phyloP scores from a whole-genome alignment of 1,140 invertebrate genomes.

The Hyposmocoma kahamanoa region DNA sequence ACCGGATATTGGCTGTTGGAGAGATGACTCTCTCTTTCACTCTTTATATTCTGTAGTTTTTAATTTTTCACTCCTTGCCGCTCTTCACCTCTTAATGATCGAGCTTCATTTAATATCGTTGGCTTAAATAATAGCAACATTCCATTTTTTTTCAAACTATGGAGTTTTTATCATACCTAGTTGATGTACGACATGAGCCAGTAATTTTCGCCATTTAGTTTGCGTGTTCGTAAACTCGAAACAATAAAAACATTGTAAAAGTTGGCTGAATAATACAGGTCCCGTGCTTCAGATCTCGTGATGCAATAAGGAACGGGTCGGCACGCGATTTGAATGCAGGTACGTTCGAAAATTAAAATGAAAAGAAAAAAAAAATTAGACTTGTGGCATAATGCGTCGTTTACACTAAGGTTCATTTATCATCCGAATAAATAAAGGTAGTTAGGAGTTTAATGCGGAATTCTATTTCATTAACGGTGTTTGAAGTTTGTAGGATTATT shows the following conservation, averaged over 20 bases:
- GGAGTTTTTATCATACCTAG: neutral
- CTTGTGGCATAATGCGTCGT: neutral
- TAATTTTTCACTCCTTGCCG: constrained; percentile 31
- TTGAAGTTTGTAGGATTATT: constrained; percentile 21
- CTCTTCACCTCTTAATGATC: constrained; percentile 22
- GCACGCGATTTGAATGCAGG: constrained; percentile 28
- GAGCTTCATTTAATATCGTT: no score
- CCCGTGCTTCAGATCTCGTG: constrained; percentile 25
- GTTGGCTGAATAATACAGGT: constrained; percentile 22
- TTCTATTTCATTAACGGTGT: constrained; percentile 28
- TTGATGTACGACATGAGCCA: constrained; percentile 1
- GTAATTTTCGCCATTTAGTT: constrained; percentile 14
- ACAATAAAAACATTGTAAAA: constrained; percentile 17
- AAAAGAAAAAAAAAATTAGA: neutral
- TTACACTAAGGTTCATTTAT: constrained; percentile 8
- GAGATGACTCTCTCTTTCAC: constrained; percentile 23
- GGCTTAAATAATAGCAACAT: no score
- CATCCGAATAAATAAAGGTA: constrained; percentile 20
- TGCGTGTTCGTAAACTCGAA: constrained; percentile 26
- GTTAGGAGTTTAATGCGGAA: constrained; percentile 16
- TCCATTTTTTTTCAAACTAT: no score
- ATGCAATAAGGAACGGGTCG: constrained; percentile 21
- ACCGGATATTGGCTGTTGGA: constrained; percentile 44
- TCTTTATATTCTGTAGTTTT: constrained; percentile 18
- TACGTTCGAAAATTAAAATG: constrained; percentile 25